Evolutionary conservation across 2,888 invertebrate species (phyloP).

Genomic region (Alentia gelatinosa): DNA sequence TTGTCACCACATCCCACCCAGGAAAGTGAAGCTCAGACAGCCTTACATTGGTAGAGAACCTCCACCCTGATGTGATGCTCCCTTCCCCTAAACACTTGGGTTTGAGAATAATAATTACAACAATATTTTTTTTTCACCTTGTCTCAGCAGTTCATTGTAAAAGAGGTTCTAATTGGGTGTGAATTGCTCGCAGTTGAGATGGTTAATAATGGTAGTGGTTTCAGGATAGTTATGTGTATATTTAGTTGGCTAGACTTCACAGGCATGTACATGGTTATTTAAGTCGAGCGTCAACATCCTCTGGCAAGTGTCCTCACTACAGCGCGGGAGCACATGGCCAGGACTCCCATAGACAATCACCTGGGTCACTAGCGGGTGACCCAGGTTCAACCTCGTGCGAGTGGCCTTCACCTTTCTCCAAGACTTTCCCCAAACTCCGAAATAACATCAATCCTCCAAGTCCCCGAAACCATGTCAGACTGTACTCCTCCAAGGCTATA

Average conservation of each 20-base stretch:
- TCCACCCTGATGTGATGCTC: no score
- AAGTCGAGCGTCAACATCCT: neutral
- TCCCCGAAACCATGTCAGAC: neutral
- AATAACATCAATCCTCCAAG: neutral
- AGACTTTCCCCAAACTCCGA: neutral
- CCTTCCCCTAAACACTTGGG: neutral
- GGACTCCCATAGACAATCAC: neutral
- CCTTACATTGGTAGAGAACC: neutral
- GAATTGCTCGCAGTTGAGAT: neutral
- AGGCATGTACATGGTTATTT: neutral
- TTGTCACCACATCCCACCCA: neutral
- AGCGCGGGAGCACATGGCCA: neutral
- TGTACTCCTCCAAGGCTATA: neutral
- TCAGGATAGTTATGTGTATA: neutral
- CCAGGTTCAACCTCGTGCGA: neutral
- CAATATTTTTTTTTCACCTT: neutral
- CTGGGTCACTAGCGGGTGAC: neutral
- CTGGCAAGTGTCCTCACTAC: slow-evolving; percentile 53
- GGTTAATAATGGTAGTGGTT: neutral
- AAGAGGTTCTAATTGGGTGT: neutral
- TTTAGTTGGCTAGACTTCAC: neutral
- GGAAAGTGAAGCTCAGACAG: neutral
- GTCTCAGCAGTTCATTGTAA: neutral
- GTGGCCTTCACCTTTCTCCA: neutral
- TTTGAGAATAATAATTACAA: neutral